phyloP scores from a whole-genome alignment of 2,888 invertebrate genomes.

The Rotaria macrura region DNA sequence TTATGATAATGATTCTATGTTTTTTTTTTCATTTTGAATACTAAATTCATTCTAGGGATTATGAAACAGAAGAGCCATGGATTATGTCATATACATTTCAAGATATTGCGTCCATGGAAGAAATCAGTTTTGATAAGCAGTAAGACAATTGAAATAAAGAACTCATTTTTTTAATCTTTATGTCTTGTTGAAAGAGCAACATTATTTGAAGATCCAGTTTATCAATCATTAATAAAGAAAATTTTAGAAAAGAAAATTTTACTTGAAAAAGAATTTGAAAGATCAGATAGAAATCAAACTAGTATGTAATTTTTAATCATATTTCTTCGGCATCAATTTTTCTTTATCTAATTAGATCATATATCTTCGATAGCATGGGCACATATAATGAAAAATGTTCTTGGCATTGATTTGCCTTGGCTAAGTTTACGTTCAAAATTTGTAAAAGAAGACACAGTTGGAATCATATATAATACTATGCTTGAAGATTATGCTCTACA shows the following conservation, averaged over 20 bases:
- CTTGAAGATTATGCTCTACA: background rate
- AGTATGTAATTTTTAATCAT: background rate
- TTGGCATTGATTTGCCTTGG: background rate
- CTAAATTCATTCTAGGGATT: background rate
- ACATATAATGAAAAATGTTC: background rate
- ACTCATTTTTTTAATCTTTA: background rate
- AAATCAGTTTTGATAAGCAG: background rate
- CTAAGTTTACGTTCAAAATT: background rate
- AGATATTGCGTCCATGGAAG: background rate
- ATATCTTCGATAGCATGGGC: background rate
- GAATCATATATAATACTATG: background rate
- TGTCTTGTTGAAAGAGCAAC: background rate
- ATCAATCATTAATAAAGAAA: background rate
- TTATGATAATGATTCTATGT: background rate
- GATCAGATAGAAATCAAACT: background rate
- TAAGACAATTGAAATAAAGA: background rate
- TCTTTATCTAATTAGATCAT: background rate
- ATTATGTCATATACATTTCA: background rate
- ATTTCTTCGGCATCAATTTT: background rate
- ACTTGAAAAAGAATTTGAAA: background rate
- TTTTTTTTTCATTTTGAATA: background rate
- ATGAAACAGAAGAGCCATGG: background rate
- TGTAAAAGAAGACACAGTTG: background rate
- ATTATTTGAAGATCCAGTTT: conserved; percentile 11
- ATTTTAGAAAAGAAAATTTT: background rate